phyloP scores from a whole-genome alignment of 2,888 invertebrate species.

The Nemoura dubitans region DNA sequence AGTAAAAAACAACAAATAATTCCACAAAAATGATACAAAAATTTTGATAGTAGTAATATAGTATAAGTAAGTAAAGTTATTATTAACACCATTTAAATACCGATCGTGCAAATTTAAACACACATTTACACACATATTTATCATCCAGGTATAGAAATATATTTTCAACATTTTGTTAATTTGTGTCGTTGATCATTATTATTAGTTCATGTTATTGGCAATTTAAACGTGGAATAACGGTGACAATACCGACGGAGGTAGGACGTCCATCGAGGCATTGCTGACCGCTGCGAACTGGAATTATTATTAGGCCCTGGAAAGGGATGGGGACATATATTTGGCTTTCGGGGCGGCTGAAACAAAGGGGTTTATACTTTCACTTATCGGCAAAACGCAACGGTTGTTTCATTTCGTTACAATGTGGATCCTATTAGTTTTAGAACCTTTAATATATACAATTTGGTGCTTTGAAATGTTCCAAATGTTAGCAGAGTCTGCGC shows the following conservation, averaged over 20 bases:
- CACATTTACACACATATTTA: slow-evolving; percentile 35
- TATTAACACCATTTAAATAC: slow-evolving; percentile 22
- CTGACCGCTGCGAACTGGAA: slow-evolving; percentile 5
- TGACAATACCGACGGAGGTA: slow-evolving; percentile 19
- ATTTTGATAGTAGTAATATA: slow-evolving; percentile 34
- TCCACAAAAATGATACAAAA: slow-evolving; percentile 43
- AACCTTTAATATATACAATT: too few species aligned
- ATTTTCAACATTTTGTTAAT: background rate
- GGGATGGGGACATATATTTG: background rate
- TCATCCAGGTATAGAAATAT: slow-evolving; percentile 20
- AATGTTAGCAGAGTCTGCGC: too few species aligned
- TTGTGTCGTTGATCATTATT: background rate
- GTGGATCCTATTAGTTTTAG: too few species aligned
- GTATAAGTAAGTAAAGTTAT: slow-evolving; percentile 26
- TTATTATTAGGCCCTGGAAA: slow-evolving; percentile 13
- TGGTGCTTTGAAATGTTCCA: too few species aligned
- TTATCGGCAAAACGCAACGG: too few species aligned
- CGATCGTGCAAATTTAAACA: slow-evolving; percentile 38
- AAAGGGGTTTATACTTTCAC: background rate
- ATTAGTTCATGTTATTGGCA: slow-evolving; percentile 9
- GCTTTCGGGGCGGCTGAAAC: background rate
- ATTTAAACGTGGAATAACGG: slow-evolving; percentile 14
- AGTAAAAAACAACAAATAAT: slow-evolving; percentile 54
- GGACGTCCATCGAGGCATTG: background rate
- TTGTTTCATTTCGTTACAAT: too few species aligned